Evolutionary conservation across 2,797 vertebrate genomes (phyloP), one percentile per base, ranked within the genome.

Genomic region (Danio jaintianensis): DNA sequence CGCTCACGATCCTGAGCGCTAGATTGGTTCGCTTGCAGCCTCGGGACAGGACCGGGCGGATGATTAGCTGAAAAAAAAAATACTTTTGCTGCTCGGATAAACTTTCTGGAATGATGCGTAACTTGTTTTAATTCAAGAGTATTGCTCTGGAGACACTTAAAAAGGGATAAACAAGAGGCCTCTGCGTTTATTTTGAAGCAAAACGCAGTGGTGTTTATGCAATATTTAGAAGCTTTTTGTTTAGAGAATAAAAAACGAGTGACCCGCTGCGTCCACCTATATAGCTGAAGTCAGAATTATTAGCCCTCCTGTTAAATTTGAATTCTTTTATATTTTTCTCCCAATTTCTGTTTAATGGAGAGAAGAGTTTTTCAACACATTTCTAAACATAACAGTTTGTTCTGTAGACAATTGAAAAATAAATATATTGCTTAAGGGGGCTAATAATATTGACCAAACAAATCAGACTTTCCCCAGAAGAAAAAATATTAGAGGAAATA

Each of bases 171-270:
- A 70, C 42, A 79, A 55, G 53, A n/a, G 64, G 64, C n/a, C 55
- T 20, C 70, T 80, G 63, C 67, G 59, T 80, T 79, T 67, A 81
- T 64, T 50, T 67, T 11, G 38, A 73, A 59, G 74, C 52, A 84
- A 71, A 59, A 78, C 66, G 67, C 56, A 42, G n/a, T 12, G 12
- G 61, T 78, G 75, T 69, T 72, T 66, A 64, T 82, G 59, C 78
- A 85, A 76, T 61, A 81, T 84, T 81, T 68, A 85, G 81, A 80
- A 82, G 79, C 77, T 83, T 86, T 85, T 78, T 75, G 76, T 81
- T 77, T 61, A 42, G 55, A 70, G 52, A 55, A 59, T 77, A 62
- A 81, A 80, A 61, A 82, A 78, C 72, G 68, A 55, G 59, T 75
- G 58, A 78, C 75, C 81, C 75, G 73, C 79, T 69, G 70, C 63